Base-by-base conservation (phyloP, 37 sponge, comb jelly and placozoan genomes). In the Dysidea cf. avara region DNA sequence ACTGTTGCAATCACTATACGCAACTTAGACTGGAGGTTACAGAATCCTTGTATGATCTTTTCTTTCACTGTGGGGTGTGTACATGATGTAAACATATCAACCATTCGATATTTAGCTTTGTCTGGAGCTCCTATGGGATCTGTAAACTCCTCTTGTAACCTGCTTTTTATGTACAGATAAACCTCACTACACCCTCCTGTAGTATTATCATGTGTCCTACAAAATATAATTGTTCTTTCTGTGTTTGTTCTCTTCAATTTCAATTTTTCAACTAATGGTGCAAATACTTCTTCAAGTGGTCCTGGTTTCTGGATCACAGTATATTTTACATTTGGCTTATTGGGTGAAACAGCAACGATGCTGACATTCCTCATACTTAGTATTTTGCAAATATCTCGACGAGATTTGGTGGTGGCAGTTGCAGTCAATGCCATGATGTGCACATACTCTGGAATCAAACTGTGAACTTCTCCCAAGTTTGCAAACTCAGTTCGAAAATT, bases 371-470 rank as follows among this genome's bases (percentile, higher is more conserved):
- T 17, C 56, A 71, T 53, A 7, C 56, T 36, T 9, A 71, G 35
- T 33, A 16, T 6, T 26, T 12, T 35, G 7, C 55, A 54, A 53
- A 71, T 11, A n/a, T 22, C 34, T 3, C 17, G 28, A 28, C 31
- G 32, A 29, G 36, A 22, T 34, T 21, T 28, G 7, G 20, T 55
- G 9, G 72, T 71, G 36, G 72, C 37, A 31, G 72, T 71, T 3
- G 56, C 56, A 33, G 72, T 55, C 56, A 71, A 54, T 32, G 72
- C 72, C 72, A 71, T 71, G 7, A 71, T 71, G 72, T 55, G 72
- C 7, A 71, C 56, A 36, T 6, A 32, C 36, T 9, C 55, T 14
- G 56, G 72, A 24, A 71, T 53, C 1, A 71, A 22, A 54, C 72
- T 71, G 29, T 57, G 18, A 17, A 71, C 56, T 54, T 53, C 72